Percentiles rank a stretch among this genome's conserved stretches.
phyloP scores from a whole-genome alignment of 1,140 invertebrate genomes.

The Scylla paramamosain region DNA sequence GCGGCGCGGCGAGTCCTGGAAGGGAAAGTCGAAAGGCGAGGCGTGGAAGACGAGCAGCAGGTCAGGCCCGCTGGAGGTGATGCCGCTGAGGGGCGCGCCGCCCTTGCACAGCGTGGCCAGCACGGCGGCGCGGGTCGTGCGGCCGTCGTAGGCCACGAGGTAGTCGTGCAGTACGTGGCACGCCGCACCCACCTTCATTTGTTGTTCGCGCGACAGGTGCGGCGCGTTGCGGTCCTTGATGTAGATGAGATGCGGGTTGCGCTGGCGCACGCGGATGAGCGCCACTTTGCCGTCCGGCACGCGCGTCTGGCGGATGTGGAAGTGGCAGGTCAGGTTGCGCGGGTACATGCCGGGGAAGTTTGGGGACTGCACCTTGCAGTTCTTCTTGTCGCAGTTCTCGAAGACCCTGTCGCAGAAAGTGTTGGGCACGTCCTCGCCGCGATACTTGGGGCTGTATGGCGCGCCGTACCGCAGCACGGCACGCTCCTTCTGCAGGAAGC shows the following conservation, averaged over 20 bases:
- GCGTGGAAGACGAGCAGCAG: slow-evolving; percentile 93
- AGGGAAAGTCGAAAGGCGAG: slow-evolving; percentile 92
- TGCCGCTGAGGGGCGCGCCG: slow-evolving; percentile 89
- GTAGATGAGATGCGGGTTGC: slow-evolving; percentile 77
- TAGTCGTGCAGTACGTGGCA: slow-evolving; percentile 93
- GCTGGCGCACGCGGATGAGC: slow-evolving; percentile 75
- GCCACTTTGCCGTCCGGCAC: slow-evolving; percentile 81
- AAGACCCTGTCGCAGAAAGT: slow-evolving; percentile 93
- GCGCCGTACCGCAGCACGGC: slow-evolving; percentile 87
- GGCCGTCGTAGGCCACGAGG: slow-evolving; percentile 94
- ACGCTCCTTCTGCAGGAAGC: slow-evolving; percentile 88
- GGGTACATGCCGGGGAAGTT: slow-evolving; percentile 93
- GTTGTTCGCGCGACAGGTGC: slow-evolving; percentile 68
- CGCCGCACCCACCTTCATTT: slow-evolving; percentile 86
- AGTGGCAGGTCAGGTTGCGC: slow-evolving; percentile 91
- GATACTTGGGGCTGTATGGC: slow-evolving; percentile 83
- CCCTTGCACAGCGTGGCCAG: slow-evolving; percentile 94
- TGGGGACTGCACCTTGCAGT: slow-evolving; percentile 91
- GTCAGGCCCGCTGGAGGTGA: slow-evolving; percentile 91
- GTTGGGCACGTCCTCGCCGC: slow-evolving; percentile 90
- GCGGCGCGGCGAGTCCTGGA: slow-evolving; percentile 81
- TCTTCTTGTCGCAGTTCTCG: slow-evolving; percentile 93
- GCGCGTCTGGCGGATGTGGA: slow-evolving; percentile 86
- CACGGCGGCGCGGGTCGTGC: slow-evolving; percentile 91
- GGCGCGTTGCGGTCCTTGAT: slow-evolving; percentile 77